phyloP scores from a whole-genome alignment of 2,113 vertebrate genomes.

The Ailurus styani region DNA sequence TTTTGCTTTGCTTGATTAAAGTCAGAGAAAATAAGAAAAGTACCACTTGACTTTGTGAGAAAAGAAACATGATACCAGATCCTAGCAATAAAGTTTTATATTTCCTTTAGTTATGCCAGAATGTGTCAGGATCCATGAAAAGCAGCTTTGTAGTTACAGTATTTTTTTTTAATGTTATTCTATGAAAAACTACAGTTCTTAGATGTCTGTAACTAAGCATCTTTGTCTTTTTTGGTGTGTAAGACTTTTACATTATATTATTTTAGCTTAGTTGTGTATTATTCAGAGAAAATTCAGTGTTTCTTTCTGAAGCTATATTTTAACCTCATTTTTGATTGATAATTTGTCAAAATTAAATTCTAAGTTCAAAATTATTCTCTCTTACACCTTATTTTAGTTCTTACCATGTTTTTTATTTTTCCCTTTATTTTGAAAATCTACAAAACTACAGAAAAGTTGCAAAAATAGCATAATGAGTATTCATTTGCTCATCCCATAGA shows the following conservation, averaged over 20 bases:
- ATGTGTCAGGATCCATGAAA: background rate
- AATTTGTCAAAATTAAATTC: background rate
- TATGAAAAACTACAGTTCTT: background rate
- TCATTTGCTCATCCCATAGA: background rate
- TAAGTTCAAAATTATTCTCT: background rate
- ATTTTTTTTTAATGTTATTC: background rate
- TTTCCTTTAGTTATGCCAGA: background rate
- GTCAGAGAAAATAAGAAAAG: background rate
- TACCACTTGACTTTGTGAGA: background rate
- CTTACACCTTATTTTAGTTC: background rate
- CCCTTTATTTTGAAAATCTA: background rate
- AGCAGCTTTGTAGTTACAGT: background rate
- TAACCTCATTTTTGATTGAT: background rate
- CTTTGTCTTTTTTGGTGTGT: background rate
- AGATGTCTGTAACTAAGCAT: background rate
- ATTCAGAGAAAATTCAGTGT: background rate
- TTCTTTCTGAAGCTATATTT: background rate
- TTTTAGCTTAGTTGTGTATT: background rate
- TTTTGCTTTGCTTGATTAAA: background rate
- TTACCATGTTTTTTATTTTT: background rate
- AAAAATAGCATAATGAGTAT: background rate
- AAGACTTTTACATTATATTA: background rate
- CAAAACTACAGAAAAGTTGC: background rate
- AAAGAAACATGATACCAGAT: background rate
- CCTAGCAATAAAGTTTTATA: background rate